Base-by-base conservation (phyloP, 2,797 vertebrate species). In the Leucoraja ocellata region DNA sequence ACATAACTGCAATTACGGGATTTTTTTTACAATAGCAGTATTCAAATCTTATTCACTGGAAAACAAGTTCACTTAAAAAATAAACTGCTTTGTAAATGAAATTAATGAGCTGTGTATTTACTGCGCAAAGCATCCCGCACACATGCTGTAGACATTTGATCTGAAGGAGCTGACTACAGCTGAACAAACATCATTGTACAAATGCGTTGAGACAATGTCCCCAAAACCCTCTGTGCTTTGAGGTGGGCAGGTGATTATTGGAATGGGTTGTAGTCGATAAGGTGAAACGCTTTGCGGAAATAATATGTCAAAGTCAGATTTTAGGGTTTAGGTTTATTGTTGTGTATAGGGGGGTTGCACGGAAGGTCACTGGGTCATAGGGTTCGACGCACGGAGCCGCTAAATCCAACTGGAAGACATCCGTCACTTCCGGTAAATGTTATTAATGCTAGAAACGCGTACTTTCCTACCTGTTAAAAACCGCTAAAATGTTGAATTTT, bases 61-160 rank as follows among this genome's bases (percentile, higher is more conserved):
- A 92, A 92, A 88, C 63, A 92, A 76, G 39, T 58, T 76, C 68
- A 92, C 71, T 74, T 74, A 92, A 73, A 88, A 71, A 92, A 92
- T 74, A 74, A 74, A 92, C 90, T 92, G 90, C 90, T 92, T 74
- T 73, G 90, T 92, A 92, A 92, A 92, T 92, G 71, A 92, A 73
- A 18, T 46, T 76, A 39, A 25, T 58, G 90, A 92, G 36, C 90
- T 39, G 36, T 46, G 46, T n/a, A 92, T 91, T 71, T 91, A 46
- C 36, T 91, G 0, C 71, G 90, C 71, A 16, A 36, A 91, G 16
- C 39, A 74, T 28, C 36, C 71, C 25, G 54, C 21, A 0, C 54
- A 76, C 25, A 92, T 76, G 28, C 68, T 74, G 7, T 36, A 46
- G 32, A 21, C 23, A 39, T 25, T 18, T 46, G 25, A 54, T 0